Conservation (phyloP, 2,113 vertebrate genomes). For the Castor canadensis region DNA sequence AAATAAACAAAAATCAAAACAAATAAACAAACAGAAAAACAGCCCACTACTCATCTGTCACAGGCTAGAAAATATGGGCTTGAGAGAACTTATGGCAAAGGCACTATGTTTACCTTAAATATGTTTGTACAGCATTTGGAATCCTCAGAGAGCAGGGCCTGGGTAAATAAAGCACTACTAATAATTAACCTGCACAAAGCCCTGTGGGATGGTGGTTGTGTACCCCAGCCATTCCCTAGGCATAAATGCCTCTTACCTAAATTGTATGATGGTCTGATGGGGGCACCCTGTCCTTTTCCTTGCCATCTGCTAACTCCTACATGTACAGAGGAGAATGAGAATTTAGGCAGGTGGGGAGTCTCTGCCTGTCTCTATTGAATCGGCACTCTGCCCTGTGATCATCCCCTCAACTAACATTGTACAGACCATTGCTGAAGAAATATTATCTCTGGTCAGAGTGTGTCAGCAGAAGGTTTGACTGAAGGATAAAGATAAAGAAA, state of each 20-base stretch:
- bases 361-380: background rate
- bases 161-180: background rate
- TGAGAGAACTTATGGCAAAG: slow-evolving; percentile 12
- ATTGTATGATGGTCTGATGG: background rate
- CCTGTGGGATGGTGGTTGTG: background rate
- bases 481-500: slow-evolving; percentile 34
- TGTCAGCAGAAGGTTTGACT: background rate
- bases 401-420: background rate
- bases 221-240: background rate
- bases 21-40: background rate
- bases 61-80: background rate
- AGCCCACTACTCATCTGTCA: background rate
- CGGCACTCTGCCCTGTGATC: background rate
- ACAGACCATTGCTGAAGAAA: background rate
- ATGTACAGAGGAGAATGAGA: background rate
- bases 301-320: background rate
- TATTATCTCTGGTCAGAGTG: background rate
- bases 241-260: background rate
- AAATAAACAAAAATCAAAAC: background rate
- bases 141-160: background rate
- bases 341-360: background rate
- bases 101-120: background rate
- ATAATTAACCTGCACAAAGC: background rate
- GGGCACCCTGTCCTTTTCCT: fast-evolving
- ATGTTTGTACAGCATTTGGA: background rate